Percentiles rank a stretch among this genome's conserved stretches.
These are phyloP conservation scores for Albula goreensis DNA, from an alignment of 2,113 vertebrate species.

Conservation along the genomic window DNA sequence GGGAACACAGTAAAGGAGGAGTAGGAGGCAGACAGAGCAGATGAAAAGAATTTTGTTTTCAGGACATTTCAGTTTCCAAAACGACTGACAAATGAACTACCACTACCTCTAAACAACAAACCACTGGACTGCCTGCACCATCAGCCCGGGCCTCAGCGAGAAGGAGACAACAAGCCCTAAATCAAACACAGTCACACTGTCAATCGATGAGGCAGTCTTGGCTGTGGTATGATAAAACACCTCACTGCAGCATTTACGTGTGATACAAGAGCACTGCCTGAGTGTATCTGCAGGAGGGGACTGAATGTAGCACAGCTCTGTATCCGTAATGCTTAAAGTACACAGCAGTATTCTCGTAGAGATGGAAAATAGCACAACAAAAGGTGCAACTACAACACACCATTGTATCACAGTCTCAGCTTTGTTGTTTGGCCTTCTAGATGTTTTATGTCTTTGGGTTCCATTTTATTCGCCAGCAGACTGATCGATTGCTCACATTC, in stretches of 20 bases:
- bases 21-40: slow-evolving; percentile 7
- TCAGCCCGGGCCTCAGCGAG: not conserved
- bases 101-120: no score
- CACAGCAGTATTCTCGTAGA: not conserved
- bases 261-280: not conserved
- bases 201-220: not conserved
- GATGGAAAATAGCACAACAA: not conserved
- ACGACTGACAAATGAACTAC: not conserved
- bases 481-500: not conserved
- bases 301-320: not conserved
- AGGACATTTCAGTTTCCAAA: not conserved
- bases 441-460: not conserved
- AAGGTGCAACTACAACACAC: not conserved
- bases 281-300: not conserved
- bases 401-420: not conserved
- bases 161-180: not conserved
- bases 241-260: not conserved
- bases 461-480: slow-evolving; percentile 2
- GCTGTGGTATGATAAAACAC: slow-evolving; percentile 4
- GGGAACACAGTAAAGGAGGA: slow-evolving; percentile 10
- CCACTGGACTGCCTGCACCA: not conserved
- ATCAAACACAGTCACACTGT: not conserved
- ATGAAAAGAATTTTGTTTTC: not conserved
- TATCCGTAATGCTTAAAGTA: not conserved
- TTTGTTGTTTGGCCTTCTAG: not conserved